phyloP scores from a whole-genome alignment of 1,140 invertebrate genomes.

The Neotoxoptera formosana region DNA sequence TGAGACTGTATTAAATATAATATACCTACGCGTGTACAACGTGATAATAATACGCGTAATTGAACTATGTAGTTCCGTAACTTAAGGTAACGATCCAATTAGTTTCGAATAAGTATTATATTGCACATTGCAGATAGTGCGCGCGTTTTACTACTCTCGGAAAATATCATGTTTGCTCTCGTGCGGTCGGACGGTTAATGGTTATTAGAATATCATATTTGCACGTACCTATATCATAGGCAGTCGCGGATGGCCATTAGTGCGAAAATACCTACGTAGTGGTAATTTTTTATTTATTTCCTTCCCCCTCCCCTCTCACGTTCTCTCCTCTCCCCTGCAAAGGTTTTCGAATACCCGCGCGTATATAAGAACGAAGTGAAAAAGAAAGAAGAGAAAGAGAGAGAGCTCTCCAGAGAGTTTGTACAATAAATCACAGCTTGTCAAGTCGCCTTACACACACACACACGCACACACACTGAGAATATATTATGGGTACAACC shows the following conservation, averaged over 20 bases:
- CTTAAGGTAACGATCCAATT: slow-evolving; percentile 13
- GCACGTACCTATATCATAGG: neutral
- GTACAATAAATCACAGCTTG: slow-evolving; percentile 39
- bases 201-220: slow-evolving; percentile 24
- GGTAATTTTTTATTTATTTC: slow-evolving; percentile 23
- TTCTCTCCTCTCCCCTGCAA: neutral
- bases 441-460: neutral
- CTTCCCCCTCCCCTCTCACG: neutral
- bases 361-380: neutral
- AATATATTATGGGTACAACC: neutral
- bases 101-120: neutral
- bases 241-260: neutral
- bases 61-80: neutral
- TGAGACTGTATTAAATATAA: neutral
- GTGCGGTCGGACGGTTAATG: neutral
- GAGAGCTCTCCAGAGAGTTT: slow-evolving; percentile 22
- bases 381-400: neutral
- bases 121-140: neutral
- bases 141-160: neutral
- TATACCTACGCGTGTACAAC: neutral
- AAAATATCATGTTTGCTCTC: neutral
- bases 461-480: neutral
- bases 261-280: neutral
- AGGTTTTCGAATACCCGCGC: neutral
- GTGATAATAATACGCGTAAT: neutral